Percentiles rank a stretch among this genome's conserved stretches.
Evolutionary conservation across 2,797 vertebrate species (phyloP).

Genomic region (Rhinoraja longicauda): DNA sequence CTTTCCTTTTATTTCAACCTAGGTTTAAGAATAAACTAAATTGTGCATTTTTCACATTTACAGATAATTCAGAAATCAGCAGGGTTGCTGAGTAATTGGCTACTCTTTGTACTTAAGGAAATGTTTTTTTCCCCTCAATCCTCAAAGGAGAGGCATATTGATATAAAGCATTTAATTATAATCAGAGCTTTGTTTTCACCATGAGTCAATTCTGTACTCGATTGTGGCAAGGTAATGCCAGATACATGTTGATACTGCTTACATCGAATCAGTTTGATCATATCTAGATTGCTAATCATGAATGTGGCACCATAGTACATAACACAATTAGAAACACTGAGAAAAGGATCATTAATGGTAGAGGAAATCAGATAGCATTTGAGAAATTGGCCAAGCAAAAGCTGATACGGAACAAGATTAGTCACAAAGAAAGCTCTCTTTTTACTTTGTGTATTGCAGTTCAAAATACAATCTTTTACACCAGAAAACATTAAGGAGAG

Average conservation of each 20-base stretch:
- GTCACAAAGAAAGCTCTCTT: neutral
- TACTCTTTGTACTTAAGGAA: neutral
- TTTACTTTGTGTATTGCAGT: too few relatives aligned
- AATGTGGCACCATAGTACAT: neutral
- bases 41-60: neutral
- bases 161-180: slow-evolving; percentile 5
- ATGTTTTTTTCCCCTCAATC: neutral
- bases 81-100: neutral
- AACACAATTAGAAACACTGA: neutral
- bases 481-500: neutral
- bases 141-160: neutral
- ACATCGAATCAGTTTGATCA: neutral
- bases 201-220: neutral
- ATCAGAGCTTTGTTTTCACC: neutral
- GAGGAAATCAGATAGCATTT: neutral
- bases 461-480: neutral
- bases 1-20: neutral
- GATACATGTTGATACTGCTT: neutral
- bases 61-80: neutral
- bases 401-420: neutral
- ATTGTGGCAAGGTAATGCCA: neutral
- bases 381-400: neutral
- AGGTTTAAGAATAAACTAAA: neutral
- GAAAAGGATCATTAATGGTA: neutral
- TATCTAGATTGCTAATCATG: neutral